These are phyloP conservation scores for Himalopsyche anomala DNA, from an alignment of 2,888 invertebrate genomes.

Conservation along the genomic window DNA sequence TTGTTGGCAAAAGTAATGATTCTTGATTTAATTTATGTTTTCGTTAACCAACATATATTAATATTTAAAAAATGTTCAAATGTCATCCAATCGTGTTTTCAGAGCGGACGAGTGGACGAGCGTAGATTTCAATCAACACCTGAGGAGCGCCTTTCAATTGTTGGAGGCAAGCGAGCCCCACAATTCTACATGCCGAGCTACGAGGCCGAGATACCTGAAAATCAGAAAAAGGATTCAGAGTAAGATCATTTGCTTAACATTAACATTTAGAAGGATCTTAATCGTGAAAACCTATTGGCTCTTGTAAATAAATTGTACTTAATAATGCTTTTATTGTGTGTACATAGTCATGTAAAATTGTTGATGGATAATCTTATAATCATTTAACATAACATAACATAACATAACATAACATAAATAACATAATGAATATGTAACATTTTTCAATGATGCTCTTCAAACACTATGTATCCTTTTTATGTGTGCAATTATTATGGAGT, in stretches of 20 bases:
- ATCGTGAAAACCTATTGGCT: not conserved
- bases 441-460: no score
- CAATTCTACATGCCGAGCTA: slow-evolving; percentile 98
- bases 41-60: not conserved
- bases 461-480: no score
- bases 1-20: no score
- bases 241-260: slow-evolving; percentile 76
- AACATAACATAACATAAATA: no score
- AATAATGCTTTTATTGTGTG: slow-evolving; percentile 1
- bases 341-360: not conserved
- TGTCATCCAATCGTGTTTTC: slow-evolving; percentile 67
- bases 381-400: no score
- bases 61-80: not conserved
- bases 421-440: no score
- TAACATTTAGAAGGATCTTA: not conserved
- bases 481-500: no score
- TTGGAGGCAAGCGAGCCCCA: slow-evolving; percentile 97
- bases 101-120: slow-evolving; percentile 94
- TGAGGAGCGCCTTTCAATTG: slow-evolving; percentile 93
- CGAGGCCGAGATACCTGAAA: slow-evolving; percentile 96
- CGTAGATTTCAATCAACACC: slow-evolving; percentile 92
- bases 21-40: no score
- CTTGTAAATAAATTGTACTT: not conserved
- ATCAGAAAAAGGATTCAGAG: slow-evolving; percentile 98
- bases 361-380: no score